Conservation (phyloP, 2,113 vertebrate species). For the Thymallus thymallus region DNA sequence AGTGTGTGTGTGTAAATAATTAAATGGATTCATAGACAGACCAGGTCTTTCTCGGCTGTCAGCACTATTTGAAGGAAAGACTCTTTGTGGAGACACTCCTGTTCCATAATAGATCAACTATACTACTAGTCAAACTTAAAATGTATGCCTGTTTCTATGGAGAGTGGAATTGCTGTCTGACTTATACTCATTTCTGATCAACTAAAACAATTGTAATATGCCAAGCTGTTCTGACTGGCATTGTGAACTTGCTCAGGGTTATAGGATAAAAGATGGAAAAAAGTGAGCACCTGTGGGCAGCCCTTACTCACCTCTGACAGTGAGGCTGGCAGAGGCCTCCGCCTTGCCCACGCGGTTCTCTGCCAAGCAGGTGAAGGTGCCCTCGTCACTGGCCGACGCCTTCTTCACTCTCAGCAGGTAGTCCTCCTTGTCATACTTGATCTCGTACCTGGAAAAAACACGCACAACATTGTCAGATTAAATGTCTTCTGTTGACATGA, state of each 20-base stretch:
- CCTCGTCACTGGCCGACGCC: conserved; percentile 83
- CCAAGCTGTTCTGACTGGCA: too few species aligned
- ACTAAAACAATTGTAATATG: too few species aligned
- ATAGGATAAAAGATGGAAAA: not conserved
- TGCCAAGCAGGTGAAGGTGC: conserved; percentile 88
- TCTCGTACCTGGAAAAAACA: conserved; percentile 83
- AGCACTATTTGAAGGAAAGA: conserved; percentile 17
- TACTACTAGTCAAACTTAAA: too few species aligned
- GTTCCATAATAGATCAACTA: not conserved
- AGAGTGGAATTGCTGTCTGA: too few species aligned
- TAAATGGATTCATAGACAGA: conserved; percentile 64
- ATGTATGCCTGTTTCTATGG: too few species aligned
- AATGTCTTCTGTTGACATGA: not conserved
- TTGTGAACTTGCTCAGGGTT: not conserved
- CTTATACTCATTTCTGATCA: too few species aligned
- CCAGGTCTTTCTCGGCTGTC: conserved; percentile 35
- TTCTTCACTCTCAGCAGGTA: conserved; percentile 94
- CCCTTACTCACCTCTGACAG: conserved; percentile 86
- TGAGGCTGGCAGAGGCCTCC: conserved; percentile 90
- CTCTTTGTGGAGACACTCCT: conserved; percentile 26
- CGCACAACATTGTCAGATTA: conserved; percentile 22
- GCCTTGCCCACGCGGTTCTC: conserved; percentile 96
- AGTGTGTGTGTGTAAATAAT: conserved; percentile 68
- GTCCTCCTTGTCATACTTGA: conserved; percentile 95
- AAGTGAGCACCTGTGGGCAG: too few species aligned